Evolutionary conservation across 2,888 invertebrate genomes (phyloP).

Genomic region (Cephonodes hylas): DNA sequence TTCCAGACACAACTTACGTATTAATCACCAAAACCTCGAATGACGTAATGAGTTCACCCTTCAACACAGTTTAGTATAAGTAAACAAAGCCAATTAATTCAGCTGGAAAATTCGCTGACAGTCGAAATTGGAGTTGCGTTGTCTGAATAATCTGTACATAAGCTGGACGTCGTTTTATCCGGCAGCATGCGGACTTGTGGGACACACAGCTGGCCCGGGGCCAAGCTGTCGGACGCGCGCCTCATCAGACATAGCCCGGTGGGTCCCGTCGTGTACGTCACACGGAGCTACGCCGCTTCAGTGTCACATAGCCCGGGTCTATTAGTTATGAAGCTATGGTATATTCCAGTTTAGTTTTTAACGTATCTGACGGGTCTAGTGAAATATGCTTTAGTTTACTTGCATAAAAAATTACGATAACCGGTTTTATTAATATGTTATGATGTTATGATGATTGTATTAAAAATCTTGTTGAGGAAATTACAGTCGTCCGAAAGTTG

Average conservation of each 20-base stretch:
- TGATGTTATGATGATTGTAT: too few relatives aligned
- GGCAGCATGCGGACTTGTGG: constrained; percentile 35
- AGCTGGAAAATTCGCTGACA: constrained; percentile 35
- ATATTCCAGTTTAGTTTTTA: too few relatives aligned
- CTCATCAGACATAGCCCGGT: constrained; percentile 35
- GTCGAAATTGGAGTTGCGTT: constrained; percentile 48
- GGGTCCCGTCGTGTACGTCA: constrained; percentile 41
- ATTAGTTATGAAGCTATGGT: constrained; percentile 37
- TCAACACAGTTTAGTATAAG: neutral
- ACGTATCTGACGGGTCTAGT: too few relatives aligned
- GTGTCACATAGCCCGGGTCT: constrained; percentile 38
- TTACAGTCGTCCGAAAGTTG: too few relatives aligned
- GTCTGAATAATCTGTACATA: constrained; percentile 47
- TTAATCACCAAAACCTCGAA: neutral
- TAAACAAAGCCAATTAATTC: constrained; percentile 5
- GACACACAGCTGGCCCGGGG: constrained; percentile 56
- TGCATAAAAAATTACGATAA: too few relatives aligned
- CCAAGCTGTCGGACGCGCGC: constrained; percentile 50
- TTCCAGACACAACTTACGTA: too few relatives aligned
- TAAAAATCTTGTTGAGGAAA: neutral
- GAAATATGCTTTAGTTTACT: too few relatives aligned
- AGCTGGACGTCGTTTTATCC: constrained; percentile 50
- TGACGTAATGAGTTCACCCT: too few relatives aligned
- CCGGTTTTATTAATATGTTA: too few relatives aligned
- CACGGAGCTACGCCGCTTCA: constrained; percentile 36